Percentiles rank a stretch among this genome's conserved stretches.
Conservation (phyloP, 2,888 invertebrate species). For the Leucophenga maculata region DNA sequence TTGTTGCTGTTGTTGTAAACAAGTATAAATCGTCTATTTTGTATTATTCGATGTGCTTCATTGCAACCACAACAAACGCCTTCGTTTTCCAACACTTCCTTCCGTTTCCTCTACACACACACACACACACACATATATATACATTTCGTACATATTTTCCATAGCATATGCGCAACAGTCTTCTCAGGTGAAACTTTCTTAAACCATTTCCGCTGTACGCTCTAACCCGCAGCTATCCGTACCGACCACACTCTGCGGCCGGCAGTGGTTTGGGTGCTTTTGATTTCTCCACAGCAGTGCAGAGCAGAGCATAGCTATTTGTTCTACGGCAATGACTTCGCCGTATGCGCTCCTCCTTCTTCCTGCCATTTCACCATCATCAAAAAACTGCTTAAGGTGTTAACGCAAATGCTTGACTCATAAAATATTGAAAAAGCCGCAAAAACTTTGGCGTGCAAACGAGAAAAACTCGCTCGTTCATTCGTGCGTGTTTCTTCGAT, state of each 20-base stretch:
- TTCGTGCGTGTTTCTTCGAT: constrained; percentile 19
- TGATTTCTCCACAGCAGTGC: constrained; percentile 29
- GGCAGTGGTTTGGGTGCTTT: neutral
- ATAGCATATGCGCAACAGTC: constrained; percentile 42
- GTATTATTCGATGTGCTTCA: constrained; percentile 56
- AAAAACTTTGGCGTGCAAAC: constrained; percentile 59
- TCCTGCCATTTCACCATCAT: constrained; percentile 48
- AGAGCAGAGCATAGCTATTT: neutral
- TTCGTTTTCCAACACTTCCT: constrained; percentile 19
- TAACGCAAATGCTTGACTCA: constrained; percentile 66
- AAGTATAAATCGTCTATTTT: constrained; percentile 56
- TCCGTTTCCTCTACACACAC: neutral
- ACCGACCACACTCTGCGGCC: neutral
- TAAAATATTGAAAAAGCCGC: constrained; percentile 71
- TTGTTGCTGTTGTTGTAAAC: constrained; percentile 2
- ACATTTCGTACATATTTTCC: constrained; percentile 39
- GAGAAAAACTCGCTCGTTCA: constrained; percentile 26
- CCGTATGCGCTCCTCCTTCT: constrained; percentile 36
- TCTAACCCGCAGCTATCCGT: neutral
- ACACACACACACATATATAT: constrained; percentile 26
- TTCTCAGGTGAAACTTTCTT: constrained; percentile 21
- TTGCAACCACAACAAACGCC: constrained; percentile 54
- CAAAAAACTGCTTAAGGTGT: constrained; percentile 55
- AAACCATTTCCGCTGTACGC: constrained; percentile 3
- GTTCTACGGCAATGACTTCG: constrained; percentile 18